Conservation (phyloP, 2,797 vertebrate species). For the Scyliorhinus canicula region DNA sequence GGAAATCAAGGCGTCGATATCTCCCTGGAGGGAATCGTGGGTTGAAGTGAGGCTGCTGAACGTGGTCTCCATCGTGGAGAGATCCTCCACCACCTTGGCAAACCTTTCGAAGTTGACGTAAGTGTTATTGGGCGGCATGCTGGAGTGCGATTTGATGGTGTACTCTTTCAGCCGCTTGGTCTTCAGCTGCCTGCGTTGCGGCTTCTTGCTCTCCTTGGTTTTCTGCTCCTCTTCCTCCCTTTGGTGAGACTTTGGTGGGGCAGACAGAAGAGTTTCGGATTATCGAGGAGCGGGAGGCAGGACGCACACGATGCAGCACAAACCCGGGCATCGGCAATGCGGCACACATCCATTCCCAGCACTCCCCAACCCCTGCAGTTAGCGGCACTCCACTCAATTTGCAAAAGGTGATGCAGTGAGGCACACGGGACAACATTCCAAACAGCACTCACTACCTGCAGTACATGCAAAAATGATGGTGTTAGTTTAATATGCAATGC, state of each 20-base stretch:
- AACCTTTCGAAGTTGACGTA: constrained; percentile 80
- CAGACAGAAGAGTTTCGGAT: constrained; percentile 40
- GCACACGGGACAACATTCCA: not conserved
- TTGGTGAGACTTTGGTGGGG: constrained; percentile 58
- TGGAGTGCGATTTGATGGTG: constrained; percentile 75
- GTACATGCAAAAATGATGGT: constrained; percentile 1
- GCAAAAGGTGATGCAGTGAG: not conserved
- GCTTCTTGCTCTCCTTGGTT: constrained; percentile 52
- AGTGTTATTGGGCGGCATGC: constrained; percentile 79
- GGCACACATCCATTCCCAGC: not conserved
- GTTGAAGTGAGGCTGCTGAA: constrained; percentile 55
- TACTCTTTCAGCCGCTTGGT: constrained; percentile 78
- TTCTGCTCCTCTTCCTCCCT: constrained; percentile 57
- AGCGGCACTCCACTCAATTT: not conserved
- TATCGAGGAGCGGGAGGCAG: constrained; percentile 14
- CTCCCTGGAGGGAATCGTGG: constrained; percentile 63
- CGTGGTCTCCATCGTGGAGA: constrained; percentile 56
- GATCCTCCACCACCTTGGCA: constrained; percentile 65
- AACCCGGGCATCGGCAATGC: constrained; percentile 40
- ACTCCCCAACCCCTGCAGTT: not conserved
- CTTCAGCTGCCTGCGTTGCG: constrained; percentile 67
- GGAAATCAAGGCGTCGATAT: constrained; percentile 72
- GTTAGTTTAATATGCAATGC: not conserved
- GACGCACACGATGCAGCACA: constrained; percentile 32
- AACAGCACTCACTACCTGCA: not conserved